These are phyloP conservation scores for Chlorops oryzae DNA, from an alignment of 1,140 invertebrate genomes.

Conservation along the genomic window DNA sequence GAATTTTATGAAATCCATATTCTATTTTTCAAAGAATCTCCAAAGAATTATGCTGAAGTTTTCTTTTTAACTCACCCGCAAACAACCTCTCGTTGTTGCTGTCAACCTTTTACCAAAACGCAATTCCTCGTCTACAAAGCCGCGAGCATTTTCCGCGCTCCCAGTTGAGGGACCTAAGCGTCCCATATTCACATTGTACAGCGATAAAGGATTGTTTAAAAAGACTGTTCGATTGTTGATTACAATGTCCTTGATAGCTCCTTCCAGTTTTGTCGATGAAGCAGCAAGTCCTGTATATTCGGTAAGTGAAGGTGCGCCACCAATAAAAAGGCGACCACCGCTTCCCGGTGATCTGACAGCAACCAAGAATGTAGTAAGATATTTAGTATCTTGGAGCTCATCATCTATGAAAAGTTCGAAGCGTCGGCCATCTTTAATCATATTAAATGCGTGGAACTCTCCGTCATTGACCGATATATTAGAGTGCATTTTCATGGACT, in stretches of 20 bases:
- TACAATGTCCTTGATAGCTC: slow-evolving; percentile 73
- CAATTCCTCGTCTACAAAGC: too few species aligned
- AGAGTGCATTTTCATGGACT: slow-evolving; percentile 55
- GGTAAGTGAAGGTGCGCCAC: slow-evolving; percentile 40
- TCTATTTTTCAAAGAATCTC: too few species aligned
- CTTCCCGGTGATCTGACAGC: slow-evolving; percentile 51
- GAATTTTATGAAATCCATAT: too few species aligned
- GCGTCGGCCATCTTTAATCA: slow-evolving; percentile 52
- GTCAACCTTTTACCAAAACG: too few species aligned
- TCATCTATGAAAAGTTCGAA: slow-evolving; percentile 67
- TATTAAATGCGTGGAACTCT: slow-evolving; percentile 55
- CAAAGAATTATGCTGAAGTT: too few species aligned
- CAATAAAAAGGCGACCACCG: slow-evolving; percentile 49
- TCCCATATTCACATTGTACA: slow-evolving; percentile 67
- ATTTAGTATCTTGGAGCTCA: slow-evolving; percentile 50
- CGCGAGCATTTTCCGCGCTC: too few species aligned
- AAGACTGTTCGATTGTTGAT: slow-evolving; percentile 66
- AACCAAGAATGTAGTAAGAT: slow-evolving; percentile 51
- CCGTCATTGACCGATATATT: slow-evolving; percentile 62
- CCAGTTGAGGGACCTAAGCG: slow-evolving; percentile 56
- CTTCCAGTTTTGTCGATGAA: slow-evolving; percentile 59
- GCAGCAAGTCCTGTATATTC: slow-evolving; percentile 36
- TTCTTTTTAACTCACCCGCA: too few species aligned
- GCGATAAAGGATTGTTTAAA: slow-evolving; percentile 60
- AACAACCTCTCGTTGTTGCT: too few species aligned